Evolutionary conservation across 2,888 invertebrate species (phyloP).

Genomic region (Portevinia maculata): DNA sequence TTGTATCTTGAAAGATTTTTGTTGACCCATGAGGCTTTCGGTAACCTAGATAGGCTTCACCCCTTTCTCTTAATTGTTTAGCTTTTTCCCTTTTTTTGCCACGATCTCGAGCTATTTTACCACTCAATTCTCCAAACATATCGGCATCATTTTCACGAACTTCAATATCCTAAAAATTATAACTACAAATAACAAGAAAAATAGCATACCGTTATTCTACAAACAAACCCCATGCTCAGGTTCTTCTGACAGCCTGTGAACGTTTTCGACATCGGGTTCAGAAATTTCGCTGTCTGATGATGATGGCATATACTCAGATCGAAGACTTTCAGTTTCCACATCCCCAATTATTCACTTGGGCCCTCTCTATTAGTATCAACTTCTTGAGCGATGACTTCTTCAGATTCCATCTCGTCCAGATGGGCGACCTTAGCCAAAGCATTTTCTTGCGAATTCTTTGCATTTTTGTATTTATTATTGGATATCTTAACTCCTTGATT

Average conservation of each 20-base stretch:
- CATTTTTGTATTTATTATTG: no score
- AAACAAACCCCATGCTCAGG: constrained; percentile 1
- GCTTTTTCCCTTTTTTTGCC: no score
- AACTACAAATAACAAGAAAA: constrained; percentile 6
- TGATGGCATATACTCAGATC: no score
- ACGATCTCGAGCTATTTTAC: neutral
- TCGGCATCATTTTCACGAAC: neutral
- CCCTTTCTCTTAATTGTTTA: no score
- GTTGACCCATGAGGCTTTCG: no score
- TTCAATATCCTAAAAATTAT: constrained; percentile 3
- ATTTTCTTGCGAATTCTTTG: no score
- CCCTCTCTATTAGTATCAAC: neutral
- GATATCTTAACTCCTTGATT: no score
- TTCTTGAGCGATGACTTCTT: neutral
- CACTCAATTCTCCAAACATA: constrained; percentile 1
- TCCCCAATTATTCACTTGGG: neutral
- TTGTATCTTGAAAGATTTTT: no score
- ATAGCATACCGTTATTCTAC: neutral
- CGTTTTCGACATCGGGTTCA: constrained; percentile 1
- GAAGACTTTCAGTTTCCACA: neutral
- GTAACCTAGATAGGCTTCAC: no score
- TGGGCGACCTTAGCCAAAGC: no score
- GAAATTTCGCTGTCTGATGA: constrained; percentile 3
- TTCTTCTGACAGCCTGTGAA: constrained; percentile 1
- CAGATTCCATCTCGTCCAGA: no score